Conservation (phyloP, 2,797 vertebrate genomes). For the Squalus acanthias region DNA sequence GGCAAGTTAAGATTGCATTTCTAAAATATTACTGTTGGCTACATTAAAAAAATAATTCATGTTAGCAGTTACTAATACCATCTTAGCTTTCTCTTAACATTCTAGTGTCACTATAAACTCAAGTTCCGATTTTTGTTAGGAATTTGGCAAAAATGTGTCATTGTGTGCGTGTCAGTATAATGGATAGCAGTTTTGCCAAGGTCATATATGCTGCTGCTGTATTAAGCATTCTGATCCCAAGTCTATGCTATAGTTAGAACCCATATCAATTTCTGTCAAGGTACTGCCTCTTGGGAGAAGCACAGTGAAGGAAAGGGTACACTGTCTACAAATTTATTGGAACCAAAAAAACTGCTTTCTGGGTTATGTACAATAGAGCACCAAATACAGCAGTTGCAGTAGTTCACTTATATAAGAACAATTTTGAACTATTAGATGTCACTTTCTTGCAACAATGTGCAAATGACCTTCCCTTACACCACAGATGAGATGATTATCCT, state of each 20-base stretch:
- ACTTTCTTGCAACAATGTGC: neutral
- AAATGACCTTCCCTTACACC: neutral
- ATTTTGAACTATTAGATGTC: neutral
- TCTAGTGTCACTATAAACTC: neutral
- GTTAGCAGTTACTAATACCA: neutral
- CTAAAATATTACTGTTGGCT: neutral
- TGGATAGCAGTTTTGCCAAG: constrained; percentile 42
- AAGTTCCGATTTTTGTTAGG: neutral
- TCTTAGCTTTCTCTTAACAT: neutral
- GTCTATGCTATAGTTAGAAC: constrained; percentile 54
- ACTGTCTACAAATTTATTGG: constrained; percentile 51
- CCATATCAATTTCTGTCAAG: constrained; percentile 61
- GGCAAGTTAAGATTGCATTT: neutral
- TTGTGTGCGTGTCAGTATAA: constrained; percentile 45
- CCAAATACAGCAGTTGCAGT: neutral
- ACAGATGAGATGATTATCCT: neutral
- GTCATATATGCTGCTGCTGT: constrained; percentile 49
- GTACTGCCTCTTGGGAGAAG: constrained; percentile 51
- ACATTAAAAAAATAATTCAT: neutral
- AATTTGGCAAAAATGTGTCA: neutral
- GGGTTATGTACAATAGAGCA: constrained; percentile 53
- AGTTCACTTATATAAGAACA: neutral
- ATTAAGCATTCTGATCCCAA: constrained; percentile 45
- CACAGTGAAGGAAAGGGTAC: constrained; percentile 45
- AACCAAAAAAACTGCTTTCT: constrained; percentile 58